Evolutionary conservation across 2,113 vertebrate species (phyloP).

Genomic region (Bujurquina vittata): DNA sequence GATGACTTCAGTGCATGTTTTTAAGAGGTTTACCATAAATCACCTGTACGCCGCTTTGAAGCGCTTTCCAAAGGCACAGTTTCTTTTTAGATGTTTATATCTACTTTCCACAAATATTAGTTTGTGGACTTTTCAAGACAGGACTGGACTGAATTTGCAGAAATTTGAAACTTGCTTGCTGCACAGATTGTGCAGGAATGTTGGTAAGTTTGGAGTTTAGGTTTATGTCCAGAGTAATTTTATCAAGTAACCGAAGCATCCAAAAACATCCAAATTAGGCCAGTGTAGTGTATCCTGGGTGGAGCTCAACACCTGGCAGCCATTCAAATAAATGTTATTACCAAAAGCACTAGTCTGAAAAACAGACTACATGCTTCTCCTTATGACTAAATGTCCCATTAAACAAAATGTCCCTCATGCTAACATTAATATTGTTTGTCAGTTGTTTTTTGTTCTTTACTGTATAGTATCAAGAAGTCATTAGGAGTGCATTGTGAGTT

Average conservation of each 20-base stretch:
- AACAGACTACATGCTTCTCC: not conserved
- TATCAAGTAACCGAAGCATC: not conserved
- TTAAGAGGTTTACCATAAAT: conserved; percentile 14
- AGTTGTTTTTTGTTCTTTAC: not conserved
- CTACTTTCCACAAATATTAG: not conserved
- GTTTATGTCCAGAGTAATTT: not conserved
- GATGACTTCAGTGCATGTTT: conserved; percentile 13
- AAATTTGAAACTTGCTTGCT: not conserved
- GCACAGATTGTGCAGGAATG: not conserved
- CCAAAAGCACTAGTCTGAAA: not conserved
- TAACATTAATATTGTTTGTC: not conserved
- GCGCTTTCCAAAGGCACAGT: not conserved
- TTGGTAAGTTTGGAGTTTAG: not conserved
- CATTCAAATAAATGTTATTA: not conserved
- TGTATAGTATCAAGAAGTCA: not conserved
- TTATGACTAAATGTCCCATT: not conserved
- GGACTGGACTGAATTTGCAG: not conserved
- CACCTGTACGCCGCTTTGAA: not conserved
- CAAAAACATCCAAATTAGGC: not conserved
- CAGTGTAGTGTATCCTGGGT: not conserved
- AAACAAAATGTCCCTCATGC: not conserved
- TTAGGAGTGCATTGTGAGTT: not conserved
- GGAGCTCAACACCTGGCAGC: conserved; percentile 21
- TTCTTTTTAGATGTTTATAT: not conserved
- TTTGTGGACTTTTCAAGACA: not conserved